Evolutionary conservation across 2,113 vertebrate species (phyloP).

Genomic region (Semnornis frantzii): DNA sequence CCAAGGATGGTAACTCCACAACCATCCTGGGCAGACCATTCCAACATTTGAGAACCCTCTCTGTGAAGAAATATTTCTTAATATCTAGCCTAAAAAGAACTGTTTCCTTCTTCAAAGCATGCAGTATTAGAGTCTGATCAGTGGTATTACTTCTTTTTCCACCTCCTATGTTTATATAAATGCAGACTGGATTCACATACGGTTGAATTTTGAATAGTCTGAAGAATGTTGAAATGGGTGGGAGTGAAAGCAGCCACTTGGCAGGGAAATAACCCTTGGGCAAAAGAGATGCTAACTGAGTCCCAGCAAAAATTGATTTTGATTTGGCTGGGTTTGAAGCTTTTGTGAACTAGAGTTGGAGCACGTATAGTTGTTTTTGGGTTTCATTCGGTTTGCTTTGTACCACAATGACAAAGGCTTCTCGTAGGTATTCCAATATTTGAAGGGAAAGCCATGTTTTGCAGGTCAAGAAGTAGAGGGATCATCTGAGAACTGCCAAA

Average conservation of each 20-base stretch:
- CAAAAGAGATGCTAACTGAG: conserved; percentile 56
- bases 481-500: neutral
- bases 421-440: conserved; percentile 31
- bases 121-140: neutral
- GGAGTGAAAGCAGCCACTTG: conserved; percentile 54
- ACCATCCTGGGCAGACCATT: too few species aligned
- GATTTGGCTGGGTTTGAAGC: conserved; percentile 49
- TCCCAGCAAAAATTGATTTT: conserved; percentile 61
- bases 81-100: neutral
- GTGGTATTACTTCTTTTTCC: neutral
- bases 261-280: conserved; percentile 57
- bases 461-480: conserved; percentile 10
- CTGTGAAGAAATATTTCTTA: too few species aligned
- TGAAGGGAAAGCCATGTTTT: conserved; percentile 6
- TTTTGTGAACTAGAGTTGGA: conserved; percentile 19
- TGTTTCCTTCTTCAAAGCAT: neutral
- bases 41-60: too few species aligned
- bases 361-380: conserved; percentile 16
- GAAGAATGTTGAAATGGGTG: conserved; percentile 49
- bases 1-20: too few species aligned
- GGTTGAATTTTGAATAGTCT: conserved; percentile 23
- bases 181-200: neutral
- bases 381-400: conserved; percentile 32
- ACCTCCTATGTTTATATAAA: neutral
- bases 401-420: conserved; percentile 21